phyloP scores from a whole-genome alignment of 2,888 invertebrate species.

The Caenorhabditis becei region DNA sequence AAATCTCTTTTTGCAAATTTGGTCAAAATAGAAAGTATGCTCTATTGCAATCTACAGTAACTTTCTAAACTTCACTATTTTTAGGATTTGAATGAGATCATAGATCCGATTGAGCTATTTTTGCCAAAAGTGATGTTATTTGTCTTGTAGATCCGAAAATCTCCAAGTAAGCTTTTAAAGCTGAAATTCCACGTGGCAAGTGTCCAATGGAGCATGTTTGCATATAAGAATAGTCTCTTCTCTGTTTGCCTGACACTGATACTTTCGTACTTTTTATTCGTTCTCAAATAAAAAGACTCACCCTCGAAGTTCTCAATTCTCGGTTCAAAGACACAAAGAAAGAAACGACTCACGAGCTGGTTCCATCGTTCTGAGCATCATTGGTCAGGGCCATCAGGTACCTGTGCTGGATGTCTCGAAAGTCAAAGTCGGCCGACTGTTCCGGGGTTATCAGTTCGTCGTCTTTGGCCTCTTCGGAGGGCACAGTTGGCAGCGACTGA shows the following conservation, averaged over 20 bases:
- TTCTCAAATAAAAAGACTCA: conserved; percentile 4
- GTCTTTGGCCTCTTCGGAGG: conserved; percentile 35
- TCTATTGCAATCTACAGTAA: too few relatives aligned
- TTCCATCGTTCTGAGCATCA: conserved; percentile 28
- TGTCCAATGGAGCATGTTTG: background rate
- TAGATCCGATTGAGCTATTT: too few relatives aligned
- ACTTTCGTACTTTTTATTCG: conserved; percentile 2
- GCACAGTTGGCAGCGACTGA: conserved; percentile 38
- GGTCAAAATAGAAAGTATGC: too few relatives aligned
- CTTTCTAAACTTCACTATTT: too few relatives aligned
- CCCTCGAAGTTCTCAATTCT: background rate
- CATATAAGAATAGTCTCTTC: background rate
- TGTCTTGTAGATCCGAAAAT: too few relatives aligned
- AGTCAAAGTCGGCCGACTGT: conserved; percentile 52
- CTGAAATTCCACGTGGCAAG: too few relatives aligned
- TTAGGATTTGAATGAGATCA: too few relatives aligned
- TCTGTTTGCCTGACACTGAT: background rate
- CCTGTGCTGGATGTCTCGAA: conserved; percentile 50
- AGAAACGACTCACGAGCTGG: conserved; percentile 47
- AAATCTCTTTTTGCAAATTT: too few relatives aligned
- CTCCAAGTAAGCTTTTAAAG: too few relatives aligned
- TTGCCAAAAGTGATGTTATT: too few relatives aligned
- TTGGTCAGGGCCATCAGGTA: conserved; percentile 45
- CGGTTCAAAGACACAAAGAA: background rate
- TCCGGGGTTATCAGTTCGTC: conserved; percentile 36